Conservation (phyloP, 2,113 vertebrate species). For the Indicator maculatus region DNA sequence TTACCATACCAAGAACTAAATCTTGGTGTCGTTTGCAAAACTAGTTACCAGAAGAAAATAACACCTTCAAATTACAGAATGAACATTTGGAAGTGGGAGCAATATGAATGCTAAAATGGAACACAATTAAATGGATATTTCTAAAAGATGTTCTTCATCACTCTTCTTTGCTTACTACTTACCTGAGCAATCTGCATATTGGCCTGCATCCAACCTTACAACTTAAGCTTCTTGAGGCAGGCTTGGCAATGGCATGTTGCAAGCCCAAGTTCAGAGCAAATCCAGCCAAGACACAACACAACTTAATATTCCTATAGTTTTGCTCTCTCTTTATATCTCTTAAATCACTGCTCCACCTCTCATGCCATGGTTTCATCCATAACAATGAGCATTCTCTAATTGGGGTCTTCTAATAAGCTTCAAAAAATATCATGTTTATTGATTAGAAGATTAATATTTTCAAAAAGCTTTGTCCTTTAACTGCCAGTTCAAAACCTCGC, state of each 20-base stretch:
- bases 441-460: background rate
- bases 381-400: background rate
- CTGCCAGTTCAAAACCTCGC: background rate
- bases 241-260: background rate
- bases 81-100: background rate
- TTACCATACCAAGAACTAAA: background rate
- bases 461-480: background rate
- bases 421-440: background rate
- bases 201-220: background rate
- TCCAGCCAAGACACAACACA: background rate
- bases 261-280: background rate
- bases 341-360: background rate
- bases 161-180: background rate
- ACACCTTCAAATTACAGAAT: background rate
- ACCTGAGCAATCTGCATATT: background rate
- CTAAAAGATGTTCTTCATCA: background rate
- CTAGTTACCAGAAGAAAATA: background rate
- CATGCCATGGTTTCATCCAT: background rate
- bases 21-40: background rate
- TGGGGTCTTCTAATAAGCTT: constrained; percentile 4
- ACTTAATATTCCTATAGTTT: background rate
- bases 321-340: background rate
- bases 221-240: background rate
- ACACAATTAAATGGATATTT: background rate
- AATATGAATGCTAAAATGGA: background rate